phyloP scores from a whole-genome alignment of 2,113 vertebrate genomes.

The Fregetta grallaria region DNA sequence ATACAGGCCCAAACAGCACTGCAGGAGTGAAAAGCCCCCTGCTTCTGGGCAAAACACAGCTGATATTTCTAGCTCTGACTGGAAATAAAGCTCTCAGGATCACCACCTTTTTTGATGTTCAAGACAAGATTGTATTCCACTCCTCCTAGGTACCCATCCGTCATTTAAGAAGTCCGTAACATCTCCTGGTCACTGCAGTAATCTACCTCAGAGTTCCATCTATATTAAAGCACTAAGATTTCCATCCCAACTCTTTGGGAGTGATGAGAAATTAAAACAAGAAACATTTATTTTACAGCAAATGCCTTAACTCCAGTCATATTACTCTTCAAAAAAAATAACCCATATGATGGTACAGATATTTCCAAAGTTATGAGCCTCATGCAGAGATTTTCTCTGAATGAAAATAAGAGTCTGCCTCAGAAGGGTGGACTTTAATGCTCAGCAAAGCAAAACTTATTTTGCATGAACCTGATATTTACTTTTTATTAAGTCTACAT shows the following conservation, averaged over 20 bases:
- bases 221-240: neutral
- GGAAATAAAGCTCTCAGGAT: neutral
- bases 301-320: neutral
- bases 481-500: slow-evolving; percentile 30
- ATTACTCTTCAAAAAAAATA: neutral
- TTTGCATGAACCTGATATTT: slow-evolving; percentile 9
- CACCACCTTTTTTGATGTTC: neutral
- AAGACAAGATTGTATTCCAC: neutral
- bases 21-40: neutral
- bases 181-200: neutral
- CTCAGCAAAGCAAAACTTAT: slow-evolving; percentile 26
- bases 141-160: neutral
- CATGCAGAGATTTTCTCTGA: neutral
- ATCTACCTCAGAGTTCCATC: neutral
- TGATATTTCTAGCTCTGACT: neutral
- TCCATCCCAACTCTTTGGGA: neutral
- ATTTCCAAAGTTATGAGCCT: neutral
- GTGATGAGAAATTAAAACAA: slow-evolving; percentile 11
- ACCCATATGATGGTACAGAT: neutral
- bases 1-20: neutral
- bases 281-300: slow-evolving; percentile 14
- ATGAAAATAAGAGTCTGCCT: slow-evolving; percentile 13
- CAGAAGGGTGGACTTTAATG: neutral
- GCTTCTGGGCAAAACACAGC: neutral
- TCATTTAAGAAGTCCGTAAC: neutral